phyloP scores from a whole-genome alignment of 2,113 vertebrate species.

The human region GRCh38 chr1:34038501-34039000 shows the following conservation, averaged over 20 bases:
- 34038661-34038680: not conserved
- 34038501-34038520: not conserved
- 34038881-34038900: fast-evolving
- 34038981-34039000: not conserved
- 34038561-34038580: not conserved
- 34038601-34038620: not conserved
- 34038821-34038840: not conserved
- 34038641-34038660: not conserved
- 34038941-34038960: not conserved
- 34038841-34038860: no score
- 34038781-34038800: not conserved
- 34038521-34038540: not conserved
- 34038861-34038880: not conserved
- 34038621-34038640: not conserved
- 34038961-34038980: not conserved
- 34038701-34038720: not conserved
- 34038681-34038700: not conserved
- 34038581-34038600: not conserved
- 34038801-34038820: not conserved
- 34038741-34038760: not conserved
- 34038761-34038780: not conserved
- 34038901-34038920: not conserved
- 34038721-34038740: not conserved
- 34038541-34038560: not conserved
- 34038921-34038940: not conserved